phyloP scores from a whole-genome alignment of 2,888 invertebrate species.

The Gastrophysa polygoni region DNA sequence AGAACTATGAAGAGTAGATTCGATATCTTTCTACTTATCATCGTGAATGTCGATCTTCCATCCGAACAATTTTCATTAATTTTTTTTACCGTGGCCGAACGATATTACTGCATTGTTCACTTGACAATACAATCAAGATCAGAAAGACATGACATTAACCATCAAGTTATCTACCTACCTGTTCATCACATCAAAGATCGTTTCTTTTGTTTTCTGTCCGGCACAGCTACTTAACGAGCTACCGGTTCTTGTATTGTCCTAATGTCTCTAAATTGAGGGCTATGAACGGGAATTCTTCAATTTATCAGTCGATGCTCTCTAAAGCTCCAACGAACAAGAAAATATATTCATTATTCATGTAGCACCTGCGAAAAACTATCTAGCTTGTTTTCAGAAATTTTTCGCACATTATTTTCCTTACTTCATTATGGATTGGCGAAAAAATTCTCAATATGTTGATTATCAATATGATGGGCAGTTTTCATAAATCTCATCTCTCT shows the following conservation, averaged over 20 bases:
- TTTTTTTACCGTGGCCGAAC: neutral
- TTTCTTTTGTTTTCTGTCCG: neutral
- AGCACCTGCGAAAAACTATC: too few relatives aligned
- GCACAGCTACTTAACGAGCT: neutral
- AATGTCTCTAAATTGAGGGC: constrained; percentile 1
- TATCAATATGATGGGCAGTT: too few relatives aligned
- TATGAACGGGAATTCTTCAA: neutral
- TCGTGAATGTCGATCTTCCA: neutral
- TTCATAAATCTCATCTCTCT: too few relatives aligned
- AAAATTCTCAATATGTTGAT: too few relatives aligned
- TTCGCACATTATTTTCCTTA: too few relatives aligned
- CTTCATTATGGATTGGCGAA: too few relatives aligned
- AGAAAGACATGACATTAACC: constrained; percentile 12
- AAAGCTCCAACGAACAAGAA: too few relatives aligned
- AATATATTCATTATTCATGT: too few relatives aligned
- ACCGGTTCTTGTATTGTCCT: neutral
- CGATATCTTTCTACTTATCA: neutral
- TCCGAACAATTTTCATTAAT: neutral
- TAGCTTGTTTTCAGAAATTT: too few relatives aligned
- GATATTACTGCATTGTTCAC: constrained; percentile 1
- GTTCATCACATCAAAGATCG: constrained; percentile 1
- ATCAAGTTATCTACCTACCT: constrained; percentile 1
- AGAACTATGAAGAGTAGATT: neutral
- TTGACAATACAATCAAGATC: constrained; percentile 10
- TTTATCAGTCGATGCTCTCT: too few relatives aligned